Base-by-base conservation (phyloP, 2,888 invertebrate species). In the Tinea semifulvella region DNA sequence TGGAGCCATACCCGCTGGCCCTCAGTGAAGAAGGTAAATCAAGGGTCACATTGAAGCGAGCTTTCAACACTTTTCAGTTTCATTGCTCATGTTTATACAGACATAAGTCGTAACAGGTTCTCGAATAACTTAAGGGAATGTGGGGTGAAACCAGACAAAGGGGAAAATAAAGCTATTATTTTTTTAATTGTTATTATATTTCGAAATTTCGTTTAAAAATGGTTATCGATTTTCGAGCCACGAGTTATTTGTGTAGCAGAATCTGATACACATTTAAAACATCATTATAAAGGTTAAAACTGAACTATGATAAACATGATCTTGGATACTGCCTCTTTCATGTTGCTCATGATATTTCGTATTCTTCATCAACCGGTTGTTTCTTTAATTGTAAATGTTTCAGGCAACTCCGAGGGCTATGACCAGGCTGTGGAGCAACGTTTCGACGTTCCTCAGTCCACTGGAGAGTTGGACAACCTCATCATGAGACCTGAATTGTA, bases 401-500 rank as follows among this genome's bases (percentile, higher is more conserved):
- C 22, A 80, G 80, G 79, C 19, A 77, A 76, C 54, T 61, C 66
- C 1, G 79, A 80, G 52, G 74, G 69, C 6, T 80, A 65, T 50
- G 80, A 77, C 46, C 76, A 73, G 47, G 62, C 62, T 22, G 63
- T 73, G 22, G 76, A 76, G 44, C 77, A 74, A 49, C 65, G 73
- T 28, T 76, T 65, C 52, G 75, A 77, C 48, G 58, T 68, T 13
- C 62, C 69, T 2, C 68, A 70, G 47, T 60, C 73, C 1, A 75
- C 62, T 42, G 73, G 73, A 5, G 77, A 75, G 49, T 61, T 85
- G 25, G 84, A 86, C 56, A 86, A 86, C 55, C 83, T 86, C 36
- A 83, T 87, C 47, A 76, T 86, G 73, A 82, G 86, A 53, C 83
- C 85, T 7, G 85, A 86, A 56, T 53, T 85, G 48, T 86, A 85